Conservation (phyloP, 2,113 vertebrate species). For the Eonycteris spelaea region DNA sequence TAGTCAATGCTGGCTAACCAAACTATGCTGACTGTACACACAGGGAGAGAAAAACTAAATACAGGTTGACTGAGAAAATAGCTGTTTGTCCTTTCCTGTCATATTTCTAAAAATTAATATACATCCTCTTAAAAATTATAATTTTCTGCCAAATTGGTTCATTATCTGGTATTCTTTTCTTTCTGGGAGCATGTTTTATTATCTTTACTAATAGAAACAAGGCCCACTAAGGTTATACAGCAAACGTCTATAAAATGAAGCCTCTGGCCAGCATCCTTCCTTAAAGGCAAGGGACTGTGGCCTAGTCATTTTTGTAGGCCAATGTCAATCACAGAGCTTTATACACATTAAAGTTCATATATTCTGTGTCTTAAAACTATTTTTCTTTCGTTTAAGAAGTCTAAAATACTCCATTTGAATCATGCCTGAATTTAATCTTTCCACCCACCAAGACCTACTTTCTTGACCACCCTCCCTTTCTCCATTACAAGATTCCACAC, state of each 20-base stretch:
- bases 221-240: not conserved
- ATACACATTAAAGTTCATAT: not conserved
- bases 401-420: not conserved
- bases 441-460: not conserved
- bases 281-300: not conserved
- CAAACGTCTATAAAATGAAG: not conserved
- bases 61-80: not conserved
- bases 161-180: not conserved
- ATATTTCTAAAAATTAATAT: not conserved
- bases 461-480: not conserved
- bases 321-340: not conserved
- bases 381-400: not conserved
- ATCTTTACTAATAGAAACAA: not conserved
- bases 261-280: not conserved
- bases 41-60: constrained; percentile 7
- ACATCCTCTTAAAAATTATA: constrained; percentile 11
- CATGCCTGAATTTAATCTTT: not conserved
- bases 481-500: not conserved
- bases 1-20: not conserved
- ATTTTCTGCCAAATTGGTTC: not conserved
- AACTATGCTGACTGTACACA: not conserved
- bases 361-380: not conserved
- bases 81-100: not conserved
- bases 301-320: not conserved
- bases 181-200: not conserved